Evolutionary conservation across 2,113 vertebrate species (phyloP).

Genomic region (Clarias batrachus): DNA sequence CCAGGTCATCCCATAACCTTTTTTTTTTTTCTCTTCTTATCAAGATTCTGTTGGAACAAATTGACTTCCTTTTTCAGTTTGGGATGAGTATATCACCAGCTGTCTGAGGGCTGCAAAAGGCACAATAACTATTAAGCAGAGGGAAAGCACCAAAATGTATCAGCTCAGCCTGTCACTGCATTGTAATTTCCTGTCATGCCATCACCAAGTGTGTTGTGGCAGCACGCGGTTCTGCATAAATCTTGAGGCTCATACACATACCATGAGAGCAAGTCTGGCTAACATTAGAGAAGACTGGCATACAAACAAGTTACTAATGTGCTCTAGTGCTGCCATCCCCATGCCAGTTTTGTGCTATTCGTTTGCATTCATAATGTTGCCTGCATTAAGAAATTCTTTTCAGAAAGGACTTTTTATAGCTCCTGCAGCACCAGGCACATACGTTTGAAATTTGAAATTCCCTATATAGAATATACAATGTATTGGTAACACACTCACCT

Average conservation of each 20-base stretch:
- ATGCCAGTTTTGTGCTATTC: slow-evolving; percentile 28
- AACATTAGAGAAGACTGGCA: slow-evolving; percentile 13
- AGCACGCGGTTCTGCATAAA: slow-evolving; percentile 36
- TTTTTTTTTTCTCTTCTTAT: not conserved
- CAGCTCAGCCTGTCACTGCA: slow-evolving; percentile 22
- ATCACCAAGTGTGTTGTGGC: slow-evolving; percentile 44
- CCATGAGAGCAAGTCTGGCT: slow-evolving; percentile 20
- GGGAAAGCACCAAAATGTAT: slow-evolving; percentile 36
- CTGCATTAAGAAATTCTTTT: not conserved
- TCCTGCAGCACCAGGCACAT: not conserved
- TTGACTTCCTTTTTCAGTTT: slow-evolving; percentile 40
- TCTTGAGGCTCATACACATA: slow-evolving; percentile 16
- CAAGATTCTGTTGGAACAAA: slow-evolving; percentile 31
- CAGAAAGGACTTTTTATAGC: slow-evolving; percentile 4
- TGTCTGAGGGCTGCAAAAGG: slow-evolving; percentile 22
- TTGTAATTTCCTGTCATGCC: slow-evolving; percentile 40
- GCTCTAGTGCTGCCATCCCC: slow-evolving; percentile 5
- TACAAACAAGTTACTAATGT: slow-evolving; percentile 1
- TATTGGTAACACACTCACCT: not conserved
- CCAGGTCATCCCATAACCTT: not conserved
- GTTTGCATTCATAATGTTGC: slow-evolving; percentile 4
- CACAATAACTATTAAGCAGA: slow-evolving; percentile 31
- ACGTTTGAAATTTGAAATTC: not conserved
- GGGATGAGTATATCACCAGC: slow-evolving; percentile 40
- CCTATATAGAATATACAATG: not conserved